A percentile compares a stretch with the other conserved stretches of the same genome.
These are phyloP conservation scores for Frankliniella intonsa DNA, from an alignment of 2,888 invertebrate species.

Conservation along the genomic window DNA sequence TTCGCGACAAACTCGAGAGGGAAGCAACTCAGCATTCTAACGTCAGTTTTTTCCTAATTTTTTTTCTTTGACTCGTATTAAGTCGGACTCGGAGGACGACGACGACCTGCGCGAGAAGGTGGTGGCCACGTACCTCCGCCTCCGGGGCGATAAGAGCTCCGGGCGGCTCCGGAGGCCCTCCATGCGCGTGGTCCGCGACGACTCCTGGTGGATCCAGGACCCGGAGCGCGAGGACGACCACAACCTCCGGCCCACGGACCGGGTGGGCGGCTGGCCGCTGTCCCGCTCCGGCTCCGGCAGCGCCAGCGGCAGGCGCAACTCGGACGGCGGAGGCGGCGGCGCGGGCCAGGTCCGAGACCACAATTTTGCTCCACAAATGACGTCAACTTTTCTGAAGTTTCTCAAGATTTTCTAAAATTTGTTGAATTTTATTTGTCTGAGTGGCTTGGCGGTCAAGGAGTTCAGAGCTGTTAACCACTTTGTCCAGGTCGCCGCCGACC, in stretches of 20 bases:
- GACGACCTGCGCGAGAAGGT: background rate
- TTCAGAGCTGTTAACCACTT: too few species aligned
- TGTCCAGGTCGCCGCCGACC: too few species aligned
- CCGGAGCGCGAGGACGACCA: background rate
- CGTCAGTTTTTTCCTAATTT: too few species aligned
- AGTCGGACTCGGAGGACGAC: background rate
- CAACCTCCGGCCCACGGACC: conserved; percentile 1
- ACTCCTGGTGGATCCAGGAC: conserved; percentile 17
- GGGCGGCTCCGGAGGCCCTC: too few species aligned
- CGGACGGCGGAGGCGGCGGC: background rate
- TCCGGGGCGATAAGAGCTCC: background rate
- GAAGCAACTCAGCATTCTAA: too few species aligned
- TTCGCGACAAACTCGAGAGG: background rate
- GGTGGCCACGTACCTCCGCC: background rate
- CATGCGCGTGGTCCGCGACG: background rate
- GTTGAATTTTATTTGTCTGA: too few species aligned
- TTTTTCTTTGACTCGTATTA: too few species aligned
- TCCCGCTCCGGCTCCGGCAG: background rate
- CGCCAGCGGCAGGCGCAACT: background rate
- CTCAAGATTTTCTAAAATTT: too few species aligned
- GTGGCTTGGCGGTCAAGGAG: too few species aligned
- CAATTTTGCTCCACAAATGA: too few species aligned
- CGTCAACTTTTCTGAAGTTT: too few species aligned
- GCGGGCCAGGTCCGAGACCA: background rate
- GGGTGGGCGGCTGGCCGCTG: background rate